Evolutionary conservation across 1,140 invertebrate genomes (phyloP).

Genomic region (Maconellicoccus hirsutus): DNA sequence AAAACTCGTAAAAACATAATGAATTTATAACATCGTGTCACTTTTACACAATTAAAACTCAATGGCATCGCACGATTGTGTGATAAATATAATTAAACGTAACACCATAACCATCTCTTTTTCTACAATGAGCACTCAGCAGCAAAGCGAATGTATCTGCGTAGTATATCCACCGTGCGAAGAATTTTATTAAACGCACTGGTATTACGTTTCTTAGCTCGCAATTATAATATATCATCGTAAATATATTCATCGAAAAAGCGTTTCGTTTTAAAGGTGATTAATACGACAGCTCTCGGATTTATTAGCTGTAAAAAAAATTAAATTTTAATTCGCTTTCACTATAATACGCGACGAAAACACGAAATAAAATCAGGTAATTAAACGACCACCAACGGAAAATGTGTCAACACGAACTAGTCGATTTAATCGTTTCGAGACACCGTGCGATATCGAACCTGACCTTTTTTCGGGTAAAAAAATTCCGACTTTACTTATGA

Average conservation of each 20-base stretch:
- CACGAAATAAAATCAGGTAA: background rate
- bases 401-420: too few species aligned
- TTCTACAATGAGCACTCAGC: background rate
- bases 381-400: background rate
- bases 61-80: background rate
- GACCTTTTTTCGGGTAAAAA: too few species aligned
- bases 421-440: too few species aligned
- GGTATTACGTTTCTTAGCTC: background rate
- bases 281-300: background rate
- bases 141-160: too few species aligned
- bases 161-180: too few species aligned
- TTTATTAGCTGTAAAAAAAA: background rate
- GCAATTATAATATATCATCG: slow-evolving; percentile 1
- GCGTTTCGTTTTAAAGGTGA: background rate
- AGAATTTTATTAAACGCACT: background rate
- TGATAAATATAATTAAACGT: background rate
- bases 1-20: background rate
- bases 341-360: background rate
- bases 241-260: background rate
- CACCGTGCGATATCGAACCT: too few species aligned
- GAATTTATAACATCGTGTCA: background rate
- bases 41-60: background rate
- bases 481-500: too few species aligned
- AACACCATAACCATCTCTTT: background rate
- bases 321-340: slow-evolving; percentile 2